Base-by-base conservation (phyloP, 2,113 vertebrate species). In the Hassar affinis region DNA sequence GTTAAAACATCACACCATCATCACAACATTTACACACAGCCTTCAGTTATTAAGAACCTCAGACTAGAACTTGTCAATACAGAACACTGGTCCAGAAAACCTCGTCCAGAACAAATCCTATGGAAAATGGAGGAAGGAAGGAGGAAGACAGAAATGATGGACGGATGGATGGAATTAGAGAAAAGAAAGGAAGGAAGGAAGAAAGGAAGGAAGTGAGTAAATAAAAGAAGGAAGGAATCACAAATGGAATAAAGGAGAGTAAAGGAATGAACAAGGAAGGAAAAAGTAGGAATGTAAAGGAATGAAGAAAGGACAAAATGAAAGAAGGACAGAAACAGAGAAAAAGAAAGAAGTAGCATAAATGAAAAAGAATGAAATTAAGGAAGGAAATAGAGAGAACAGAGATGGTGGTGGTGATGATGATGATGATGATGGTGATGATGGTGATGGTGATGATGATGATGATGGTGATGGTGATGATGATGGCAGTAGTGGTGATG, bases 1-100 rank as follows among this genome's bases (percentile, higher is more conserved):
- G 33, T 85, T 66, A 85, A 85, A 80, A 66, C 45, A 4, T 66
- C 49, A 30, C 8, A 33, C 64, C 9, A 38, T 18, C 20, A 64
- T 68, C 25, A 42, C 49, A 54, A 47, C 74, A 30, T 74, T 80
- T 38, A 80, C n/a, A 8, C 12, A 72, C 5, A 72, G 42, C 11
- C 3, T 11, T 15, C 38, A 47, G 45, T 71, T 71, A 69, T 25
- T 45, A 45, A 71, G 68, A 47, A 14, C 42, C 4, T 11, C 66
- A 42, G 38, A 25, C 10, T 22, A 42, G 18, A 69, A 12, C 14
- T 27, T n/a, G 42, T 27, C 69, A 72, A 45, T 47, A 71, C 20
- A 72, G 18, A 15, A 20, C 30, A 35, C 0, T 42, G 66, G 11
- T 69, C 17, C 20, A 12, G 18, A 69, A 25, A 69, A 25, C 66